Base-by-base conservation (phyloP, 1,140 invertebrate genomes). In the Carcinoscorpius rotundicauda region DNA sequence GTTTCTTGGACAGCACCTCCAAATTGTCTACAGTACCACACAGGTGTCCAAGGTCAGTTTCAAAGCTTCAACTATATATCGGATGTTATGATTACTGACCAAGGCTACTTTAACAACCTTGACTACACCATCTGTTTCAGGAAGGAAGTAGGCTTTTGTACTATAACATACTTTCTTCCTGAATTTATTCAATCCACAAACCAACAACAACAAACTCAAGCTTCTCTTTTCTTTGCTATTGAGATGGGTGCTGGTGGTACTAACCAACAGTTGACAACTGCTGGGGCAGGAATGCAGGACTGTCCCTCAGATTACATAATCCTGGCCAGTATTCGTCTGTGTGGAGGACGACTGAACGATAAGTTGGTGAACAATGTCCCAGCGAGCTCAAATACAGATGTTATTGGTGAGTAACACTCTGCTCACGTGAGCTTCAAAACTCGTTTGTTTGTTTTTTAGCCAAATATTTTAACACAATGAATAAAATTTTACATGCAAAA, bases 111-210 rank as follows among this genome's bases (percentile, higher is more conserved):
- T 6, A 89, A 89, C 72, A 86, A 88, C 75, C 71, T 89, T 1
- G 87, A 90, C 72, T 89, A 90, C 74, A 86, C 85, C 0, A 85
- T 89, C 64, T 89, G 87, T 71, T 83, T 88, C 61, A 74, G 81
- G 61, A 82, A 85, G 66, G 78, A 79, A 58, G 69, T 80, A 5
- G 82, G 81, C 29, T 81, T 81, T 48, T 89, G 87, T 73, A 83
- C 81, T 60, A 78, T 87, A 3, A 88, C 81, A 0, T 87, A 86
- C 65, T 80, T 73, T 6, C 85, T 66, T 29, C 29, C 29, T 29
- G 29, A 29, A 29, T 29, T 29, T 29, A 29, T 29, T 29, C 29
- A 29, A 29, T 2, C 29, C 29, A 29, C 29, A 29, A 29, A 29
- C 29, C 29, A 29, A 2, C 29, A 29, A 29, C 29, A 29, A 29